Conservation (phyloP, 2,113 vertebrate species). For the Mustelus asterias region DNA sequence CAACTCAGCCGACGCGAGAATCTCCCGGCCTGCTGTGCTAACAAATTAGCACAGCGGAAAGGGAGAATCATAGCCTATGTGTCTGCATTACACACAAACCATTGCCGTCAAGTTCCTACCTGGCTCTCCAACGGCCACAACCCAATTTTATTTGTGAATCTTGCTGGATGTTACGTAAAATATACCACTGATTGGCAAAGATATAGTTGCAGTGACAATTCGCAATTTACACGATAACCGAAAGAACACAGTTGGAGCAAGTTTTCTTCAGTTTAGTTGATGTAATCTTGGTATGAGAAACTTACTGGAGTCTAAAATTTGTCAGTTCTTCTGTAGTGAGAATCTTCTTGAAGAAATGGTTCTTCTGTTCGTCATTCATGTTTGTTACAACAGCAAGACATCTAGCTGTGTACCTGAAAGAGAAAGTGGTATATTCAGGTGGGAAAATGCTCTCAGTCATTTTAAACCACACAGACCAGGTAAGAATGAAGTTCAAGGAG, state of each 20-base stretch:
- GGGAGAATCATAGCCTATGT: not conserved
- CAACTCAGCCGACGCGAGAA: too few relatives aligned
- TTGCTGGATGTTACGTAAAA: not conserved
- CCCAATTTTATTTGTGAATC: not conserved
- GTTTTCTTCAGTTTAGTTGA: not conserved
- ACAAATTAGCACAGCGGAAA: too few relatives aligned
- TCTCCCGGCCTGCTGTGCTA: too few relatives aligned
- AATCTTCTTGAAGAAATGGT: slow-evolving; percentile 82
- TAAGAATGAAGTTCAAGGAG: not conserved
- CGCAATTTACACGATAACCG: not conserved
- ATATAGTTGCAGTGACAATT: not conserved
- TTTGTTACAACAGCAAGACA: slow-evolving; percentile 84
- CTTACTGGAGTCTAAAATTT: slow-evolving; percentile 87
- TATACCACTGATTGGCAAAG: not conserved
- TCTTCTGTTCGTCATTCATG: slow-evolving; percentile 92
- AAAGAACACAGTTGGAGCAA: not conserved
- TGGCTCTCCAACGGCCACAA: not conserved
- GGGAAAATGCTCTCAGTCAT: not conserved
- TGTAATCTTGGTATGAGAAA: not conserved
- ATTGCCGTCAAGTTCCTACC: not conserved
- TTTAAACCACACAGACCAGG: not conserved
- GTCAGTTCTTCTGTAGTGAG: slow-evolving; percentile 81
- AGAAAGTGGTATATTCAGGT: slow-evolving; percentile 38
- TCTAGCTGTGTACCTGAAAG: slow-evolving; percentile 80
- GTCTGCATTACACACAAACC: not conserved